Conservation (phyloP, 2,888 invertebrate genomes). For the Pandemis corylana region DNA sequence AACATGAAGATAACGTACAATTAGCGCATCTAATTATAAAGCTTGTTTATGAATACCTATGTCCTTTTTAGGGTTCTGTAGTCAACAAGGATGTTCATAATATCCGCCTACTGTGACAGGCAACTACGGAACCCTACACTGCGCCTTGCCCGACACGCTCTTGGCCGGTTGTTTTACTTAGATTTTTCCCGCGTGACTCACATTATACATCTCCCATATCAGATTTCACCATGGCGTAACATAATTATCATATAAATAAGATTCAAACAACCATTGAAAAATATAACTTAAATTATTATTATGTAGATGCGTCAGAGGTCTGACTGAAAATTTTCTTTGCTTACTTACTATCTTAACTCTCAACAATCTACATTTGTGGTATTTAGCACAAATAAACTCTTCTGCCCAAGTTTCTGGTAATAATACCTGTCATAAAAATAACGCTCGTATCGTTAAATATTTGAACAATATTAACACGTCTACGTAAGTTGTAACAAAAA, state of each 20-base stretch:
- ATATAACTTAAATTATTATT: not conserved
- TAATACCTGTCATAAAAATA: not conserved
- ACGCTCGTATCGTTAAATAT: slow-evolving; percentile 16
- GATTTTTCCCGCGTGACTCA: slow-evolving; percentile 20
- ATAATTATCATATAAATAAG: not conserved
- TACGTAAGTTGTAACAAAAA: slow-evolving; percentile 6
- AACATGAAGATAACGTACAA: slow-evolving; percentile 34
- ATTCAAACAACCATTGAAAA: not conserved
- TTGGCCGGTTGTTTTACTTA: not conserved
- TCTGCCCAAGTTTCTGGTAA: not conserved
- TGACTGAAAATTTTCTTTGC: too few species aligned
- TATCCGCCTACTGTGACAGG: too few species aligned
- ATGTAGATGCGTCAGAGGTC: not conserved
- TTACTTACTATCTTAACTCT: not conserved
- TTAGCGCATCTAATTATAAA: slow-evolving; percentile 31
- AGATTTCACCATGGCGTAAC: not conserved
- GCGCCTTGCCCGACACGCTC: too few species aligned
- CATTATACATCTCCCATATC: not conserved
- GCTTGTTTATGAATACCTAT: slow-evolving; percentile 3
- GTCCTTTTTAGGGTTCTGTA: not conserved
- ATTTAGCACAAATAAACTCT: too few species aligned
- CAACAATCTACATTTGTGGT: not conserved
- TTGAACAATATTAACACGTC: slow-evolving; percentile 3
- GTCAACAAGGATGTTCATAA: too few species aligned
- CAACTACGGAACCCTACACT: too few species aligned